Evolutionary conservation across 2,113 vertebrate species (phyloP).

Genomic region (Aptenodytes patagonicus): DNA sequence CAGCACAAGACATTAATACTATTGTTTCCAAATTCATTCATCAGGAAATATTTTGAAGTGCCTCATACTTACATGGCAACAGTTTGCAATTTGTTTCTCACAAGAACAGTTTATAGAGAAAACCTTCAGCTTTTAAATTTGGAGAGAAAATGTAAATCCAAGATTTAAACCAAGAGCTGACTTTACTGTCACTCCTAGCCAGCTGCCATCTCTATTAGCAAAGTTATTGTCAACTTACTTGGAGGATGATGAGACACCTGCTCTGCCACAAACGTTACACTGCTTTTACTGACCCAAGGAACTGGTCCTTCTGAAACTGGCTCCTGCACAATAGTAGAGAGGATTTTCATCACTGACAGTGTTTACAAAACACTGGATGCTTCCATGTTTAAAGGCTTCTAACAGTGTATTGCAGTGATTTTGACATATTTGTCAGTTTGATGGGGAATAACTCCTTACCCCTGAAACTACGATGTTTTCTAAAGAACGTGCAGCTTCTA

Average conservation of each 20-base stretch:
- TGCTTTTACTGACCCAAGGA: conserved; percentile 87
- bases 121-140: neutral
- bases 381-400: neutral
- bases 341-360: neutral
- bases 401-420: neutral
- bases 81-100: neutral
- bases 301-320: conserved; percentile 90
- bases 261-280: conserved; percentile 94
- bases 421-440: neutral
- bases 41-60: neutral
- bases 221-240: conserved; percentile 79
- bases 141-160: neutral
- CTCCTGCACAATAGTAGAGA: conserved; percentile 76
- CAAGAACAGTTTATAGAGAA: neutral
- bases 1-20: neutral
- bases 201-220: neutral
- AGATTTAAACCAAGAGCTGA: neutral
- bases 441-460: neutral
- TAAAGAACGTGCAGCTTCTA: neutral
- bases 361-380: neutral
- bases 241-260: conserved; percentile 99
- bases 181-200: neutral
- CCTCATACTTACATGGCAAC: neutral
- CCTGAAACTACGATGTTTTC: neutral
- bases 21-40: neutral